Percentiles rank a stretch among this genome's conserved stretches.
These are phyloP conservation scores for Ichneumoninae sp. DNA, from an alignment of 2,888 invertebrate species.

Conservation along the genomic window DNA sequence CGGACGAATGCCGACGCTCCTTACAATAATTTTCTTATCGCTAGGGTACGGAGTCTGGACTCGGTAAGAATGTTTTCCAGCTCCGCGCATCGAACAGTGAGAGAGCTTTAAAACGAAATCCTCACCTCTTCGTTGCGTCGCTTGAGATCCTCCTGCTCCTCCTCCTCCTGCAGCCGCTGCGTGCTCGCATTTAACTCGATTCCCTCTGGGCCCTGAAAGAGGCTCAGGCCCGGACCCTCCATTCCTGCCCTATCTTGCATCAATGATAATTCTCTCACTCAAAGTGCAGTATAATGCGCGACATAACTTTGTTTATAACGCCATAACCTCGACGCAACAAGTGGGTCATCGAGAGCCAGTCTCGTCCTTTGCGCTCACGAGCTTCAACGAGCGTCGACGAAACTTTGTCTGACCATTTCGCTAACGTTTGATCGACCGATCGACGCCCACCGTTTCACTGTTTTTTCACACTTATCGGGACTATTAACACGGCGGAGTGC, in stretches of 20 bases:
- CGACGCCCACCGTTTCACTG: slow-evolving; percentile 9
- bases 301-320: slow-evolving; percentile 83
- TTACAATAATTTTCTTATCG: background rate
- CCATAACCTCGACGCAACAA: slow-evolving; percentile 83
- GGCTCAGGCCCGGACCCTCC: slow-evolving; percentile 88
- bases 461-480: slow-evolving; percentile 57
- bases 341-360: slow-evolving; percentile 77
- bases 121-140: slow-evolving; percentile 88
- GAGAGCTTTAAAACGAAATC: slow-evolving; percentile 22
- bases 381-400: slow-evolving; percentile 36
- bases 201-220: slow-evolving; percentile 89
- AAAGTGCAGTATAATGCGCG: slow-evolving; percentile 74
- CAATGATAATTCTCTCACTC: slow-evolving; percentile 70
- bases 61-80: slow-evolving; percentile 8
- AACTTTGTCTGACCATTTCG: slow-evolving; percentile 61
- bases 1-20: background rate
- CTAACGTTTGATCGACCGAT: slow-evolving; percentile 33
- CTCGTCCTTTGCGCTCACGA: slow-evolving; percentile 63
- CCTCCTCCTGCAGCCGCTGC: slow-evolving; percentile 88
- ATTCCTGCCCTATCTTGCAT: slow-evolving; percentile 74
- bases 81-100: background rate
- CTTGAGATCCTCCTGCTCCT: slow-evolving; percentile 89
- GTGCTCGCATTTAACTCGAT: slow-evolving; percentile 88
- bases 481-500: slow-evolving; percentile 72
- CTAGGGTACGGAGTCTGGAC: slow-evolving; percentile 15